Conservation (phyloP, 2,888 invertebrate species). For the Netelia virgata region DNA sequence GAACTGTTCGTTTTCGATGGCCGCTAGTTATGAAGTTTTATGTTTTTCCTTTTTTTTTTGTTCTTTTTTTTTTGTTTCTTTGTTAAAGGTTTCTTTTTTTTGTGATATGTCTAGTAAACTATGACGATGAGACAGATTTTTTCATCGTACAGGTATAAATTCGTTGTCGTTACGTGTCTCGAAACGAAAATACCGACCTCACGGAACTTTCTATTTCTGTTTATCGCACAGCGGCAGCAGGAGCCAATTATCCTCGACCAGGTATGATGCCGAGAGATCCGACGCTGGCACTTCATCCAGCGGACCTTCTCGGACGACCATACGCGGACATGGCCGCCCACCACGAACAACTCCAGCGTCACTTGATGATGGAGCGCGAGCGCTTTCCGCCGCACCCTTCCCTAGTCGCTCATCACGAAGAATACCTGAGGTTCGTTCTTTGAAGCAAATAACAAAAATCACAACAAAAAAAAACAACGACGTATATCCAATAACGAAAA, state of each 20-base stretch:
- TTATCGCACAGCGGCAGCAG: constrained; percentile 84
- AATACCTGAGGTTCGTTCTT: constrained; percentile 87
- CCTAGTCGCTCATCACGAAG: constrained; percentile 89
- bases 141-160: background rate
- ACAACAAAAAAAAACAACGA: too few species aligned
- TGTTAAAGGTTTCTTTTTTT: constrained; percentile 56
- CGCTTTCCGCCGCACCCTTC: constrained; percentile 88
- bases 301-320: constrained; percentile 92
- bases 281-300: constrained; percentile 90
- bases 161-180: background rate
- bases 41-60: constrained; percentile 7
- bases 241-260: constrained; percentile 88
- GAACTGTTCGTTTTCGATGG: too few species aligned
- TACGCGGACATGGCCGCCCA: constrained; percentile 93
- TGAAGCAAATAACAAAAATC: constrained; percentile 46
- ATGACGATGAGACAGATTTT: constrained; percentile 28
- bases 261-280: constrained; percentile 87
- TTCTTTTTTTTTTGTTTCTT: constrained; percentile 30
- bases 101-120: too few species aligned
- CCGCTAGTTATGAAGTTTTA: background rate
- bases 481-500: too few species aligned
- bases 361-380: constrained; percentile 93
- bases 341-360: constrained; percentile 94
- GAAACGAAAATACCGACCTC: constrained; percentile 34
- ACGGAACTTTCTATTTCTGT: constrained; percentile 64